phyloP scores from a whole-genome alignment of 2,797 vertebrate species.

The Lithobates sylvaticus region DNA sequence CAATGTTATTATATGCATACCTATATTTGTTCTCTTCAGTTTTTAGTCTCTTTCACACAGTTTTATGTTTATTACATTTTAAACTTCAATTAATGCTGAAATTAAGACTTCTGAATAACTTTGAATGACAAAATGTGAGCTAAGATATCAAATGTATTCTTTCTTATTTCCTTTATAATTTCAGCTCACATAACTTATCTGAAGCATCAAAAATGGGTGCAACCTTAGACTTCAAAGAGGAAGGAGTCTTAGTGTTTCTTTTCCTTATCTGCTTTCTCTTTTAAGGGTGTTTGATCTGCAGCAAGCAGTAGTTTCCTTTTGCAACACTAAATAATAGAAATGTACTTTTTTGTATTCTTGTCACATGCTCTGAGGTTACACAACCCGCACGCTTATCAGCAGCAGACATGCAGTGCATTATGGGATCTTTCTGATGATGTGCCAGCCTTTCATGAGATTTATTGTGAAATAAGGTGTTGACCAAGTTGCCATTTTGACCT shows the following conservation, averaged over 20 bases:
- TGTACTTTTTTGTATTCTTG: conserved; percentile 76
- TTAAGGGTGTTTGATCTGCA: conserved; percentile 78
- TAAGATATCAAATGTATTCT: conserved; percentile 29
- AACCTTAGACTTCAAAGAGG: conserved; percentile 59
- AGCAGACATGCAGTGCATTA: conserved; percentile 75
- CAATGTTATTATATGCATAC: neutral
- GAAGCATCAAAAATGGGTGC: conserved; percentile 63
- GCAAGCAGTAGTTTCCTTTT: conserved; percentile 68
- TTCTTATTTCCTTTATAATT: conserved; percentile 64
- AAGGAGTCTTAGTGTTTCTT: conserved; percentile 70
- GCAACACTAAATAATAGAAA: conserved; percentile 67
- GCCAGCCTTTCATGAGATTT: conserved; percentile 74
- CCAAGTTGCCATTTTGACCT: conserved; percentile 75
- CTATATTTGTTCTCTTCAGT: neutral
- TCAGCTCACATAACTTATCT: conserved; percentile 67
- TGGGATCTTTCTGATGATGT: conserved; percentile 79
- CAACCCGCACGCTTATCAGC: conserved; percentile 87
- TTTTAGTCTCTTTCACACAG: neutral
- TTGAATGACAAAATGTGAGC: conserved; percentile 8
- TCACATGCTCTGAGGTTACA: conserved; percentile 79
- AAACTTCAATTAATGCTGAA: neutral
- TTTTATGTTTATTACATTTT: neutral
- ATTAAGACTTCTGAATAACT: neutral
- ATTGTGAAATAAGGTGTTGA: conserved; percentile 72
- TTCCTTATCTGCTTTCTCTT: conserved; percentile 75